Evolutionary conservation across 2,113 vertebrate genomes (phyloP), one percentile per base, ranked within the genome.

Genomic region (Channa maculata): DNA sequence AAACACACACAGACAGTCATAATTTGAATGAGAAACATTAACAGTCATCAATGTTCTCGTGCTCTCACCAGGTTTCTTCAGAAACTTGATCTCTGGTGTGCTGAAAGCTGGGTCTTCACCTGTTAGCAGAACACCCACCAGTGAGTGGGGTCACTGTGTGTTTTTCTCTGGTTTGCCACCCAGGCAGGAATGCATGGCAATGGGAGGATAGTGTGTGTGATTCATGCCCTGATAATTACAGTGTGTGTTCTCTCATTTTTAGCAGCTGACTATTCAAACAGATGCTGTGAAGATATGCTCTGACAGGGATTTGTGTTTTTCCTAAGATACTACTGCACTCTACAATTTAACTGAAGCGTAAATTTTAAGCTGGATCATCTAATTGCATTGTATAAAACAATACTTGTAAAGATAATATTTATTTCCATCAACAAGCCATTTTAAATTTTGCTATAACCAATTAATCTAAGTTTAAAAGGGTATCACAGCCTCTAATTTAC

Each of bases 161-260:
- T 86, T 88, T 90, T 86, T 48, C 83, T 83, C 79, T 65, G 83
- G 65, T 86, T 80, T 88, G 78, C 91, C 91, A 92, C 93, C 90
- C 90, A 90, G 82, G 87, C 86, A 61, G 89, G 67, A 77, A 76
- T 73, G 72, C 65, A 68, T 53, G 70, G 76, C 54, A 62, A 60
- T 62, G 85, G 72, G 78, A 86, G 81, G 78, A 87, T 67, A 55
- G 63, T 75, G 74, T 85, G 77, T 75, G 81, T 89, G 87, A 89
- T 89, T 89, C 88, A 90, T 87, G 65, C 61, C 66, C 72, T 80
- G 83, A 84, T 90, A 92, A 92, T 93, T 90, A 84, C 76, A 88
- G 83, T 74, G 84, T 79, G 71, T 77, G 76, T 82, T 74, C 52
- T 82, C 52, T 84, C 75, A 75, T 82, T 79, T 84, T 77, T 70